phyloP scores from a whole-genome alignment of 30 jellyfish, hydroid and myxozoan genomes.

The Hydractinia symbiolongicarpus region DNA sequence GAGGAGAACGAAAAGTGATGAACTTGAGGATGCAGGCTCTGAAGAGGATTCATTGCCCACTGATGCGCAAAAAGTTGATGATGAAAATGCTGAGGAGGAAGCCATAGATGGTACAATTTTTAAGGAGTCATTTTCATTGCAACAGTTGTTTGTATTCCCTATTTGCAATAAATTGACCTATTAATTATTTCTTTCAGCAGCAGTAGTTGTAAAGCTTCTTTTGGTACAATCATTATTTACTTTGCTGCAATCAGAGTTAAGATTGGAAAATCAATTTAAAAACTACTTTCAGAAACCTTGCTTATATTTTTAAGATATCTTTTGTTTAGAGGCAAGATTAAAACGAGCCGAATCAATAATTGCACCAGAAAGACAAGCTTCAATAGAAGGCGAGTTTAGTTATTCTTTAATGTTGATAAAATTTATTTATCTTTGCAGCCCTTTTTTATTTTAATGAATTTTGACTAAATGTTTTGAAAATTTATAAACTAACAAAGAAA shows the following conservation, averaged over 20 bases:
- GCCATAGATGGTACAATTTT: conserved; percentile 14
- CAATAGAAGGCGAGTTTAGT: conserved; percentile 10
- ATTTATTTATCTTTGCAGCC: background rate
- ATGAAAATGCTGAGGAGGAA: conserved; percentile 25
- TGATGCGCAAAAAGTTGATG: conserved; percentile 4
- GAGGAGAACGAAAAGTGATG: background rate
- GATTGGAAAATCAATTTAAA: background rate
- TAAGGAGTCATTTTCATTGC: background rate
- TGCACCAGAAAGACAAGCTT: conserved; percentile 26
- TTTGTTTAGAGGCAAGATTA: conserved; percentile 26
- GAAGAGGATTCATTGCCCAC: conserved; percentile 8
- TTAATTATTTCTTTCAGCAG: background rate
- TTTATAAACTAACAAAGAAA: background rate
- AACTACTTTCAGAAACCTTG: background rate
- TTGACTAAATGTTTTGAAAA: background rate
- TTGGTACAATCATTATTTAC: background rate
- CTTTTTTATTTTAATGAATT: background rate
- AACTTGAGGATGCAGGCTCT: background rate
- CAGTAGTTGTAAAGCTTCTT: background rate
- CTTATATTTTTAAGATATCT: background rate
- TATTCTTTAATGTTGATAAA: background rate
- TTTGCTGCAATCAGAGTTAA: background rate
- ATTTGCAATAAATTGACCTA: background rate
- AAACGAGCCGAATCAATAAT: conserved; percentile 34
- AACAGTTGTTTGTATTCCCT: background rate